Percentiles rank a stretch among this genome's conserved stretches.
These are phyloP conservation scores for Ceratitis capitata DNA, from an alignment of 1,140 invertebrate genomes.

Conservation along the genomic window DNA sequence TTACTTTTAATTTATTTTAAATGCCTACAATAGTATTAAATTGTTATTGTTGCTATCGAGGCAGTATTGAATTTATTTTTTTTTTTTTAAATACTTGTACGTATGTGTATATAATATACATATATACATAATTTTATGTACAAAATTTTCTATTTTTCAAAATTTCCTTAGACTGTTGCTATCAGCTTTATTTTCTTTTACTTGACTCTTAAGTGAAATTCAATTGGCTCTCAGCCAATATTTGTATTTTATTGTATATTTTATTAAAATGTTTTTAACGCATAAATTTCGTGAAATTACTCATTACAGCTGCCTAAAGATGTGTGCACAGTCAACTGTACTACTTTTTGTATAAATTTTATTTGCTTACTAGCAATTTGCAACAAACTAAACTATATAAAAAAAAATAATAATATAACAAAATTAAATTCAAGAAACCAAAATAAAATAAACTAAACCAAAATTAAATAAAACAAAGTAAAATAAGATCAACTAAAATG, in stretches of 20 bases:
- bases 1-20: too few species aligned
- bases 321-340: not conserved
- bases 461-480: too few species aligned
- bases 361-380: not conserved
- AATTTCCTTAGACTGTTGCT: not conserved
- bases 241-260: conserved; percentile 31
- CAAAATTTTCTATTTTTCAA: not conserved
- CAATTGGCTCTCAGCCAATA: not conserved
- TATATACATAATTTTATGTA: not conserved
- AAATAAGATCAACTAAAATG: too few species aligned
- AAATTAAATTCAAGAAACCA: too few species aligned
- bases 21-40: too few species aligned
- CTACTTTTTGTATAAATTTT: not conserved
- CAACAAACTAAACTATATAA: too few species aligned
- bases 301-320: not conserved
- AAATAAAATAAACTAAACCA: too few species aligned
- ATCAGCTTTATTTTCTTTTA: not conserved
- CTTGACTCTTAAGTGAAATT: conserved; percentile 24
- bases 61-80: too few species aligned
- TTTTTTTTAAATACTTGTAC: too few species aligned
- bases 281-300: conserved; percentile 35
- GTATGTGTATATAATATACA: too few species aligned
- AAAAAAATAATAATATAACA: too few species aligned
- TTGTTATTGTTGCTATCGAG: too few species aligned
- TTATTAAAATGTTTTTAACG: conserved; percentile 27